These are phyloP conservation scores for Ephialtes manifestator DNA, from an alignment of 2,888 invertebrate species.

Conservation along the genomic window DNA sequence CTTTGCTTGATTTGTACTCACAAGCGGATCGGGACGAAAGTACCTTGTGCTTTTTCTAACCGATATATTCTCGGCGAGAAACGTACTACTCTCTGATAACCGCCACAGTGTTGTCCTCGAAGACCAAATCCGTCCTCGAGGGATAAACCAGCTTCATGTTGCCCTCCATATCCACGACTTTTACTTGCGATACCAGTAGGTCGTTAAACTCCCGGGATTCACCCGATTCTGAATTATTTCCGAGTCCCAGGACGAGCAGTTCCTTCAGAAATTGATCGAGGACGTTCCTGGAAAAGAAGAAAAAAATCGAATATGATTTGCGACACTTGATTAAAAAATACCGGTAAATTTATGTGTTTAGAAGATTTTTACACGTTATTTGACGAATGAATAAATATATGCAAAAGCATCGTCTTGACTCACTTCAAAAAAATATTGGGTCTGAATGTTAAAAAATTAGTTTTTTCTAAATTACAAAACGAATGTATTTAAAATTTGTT, in stretches of 20 bases:
- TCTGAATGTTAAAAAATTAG: no score
- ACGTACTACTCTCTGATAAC: conserved; percentile 76
- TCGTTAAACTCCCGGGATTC: conserved; percentile 79
- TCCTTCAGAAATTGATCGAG: conserved; percentile 90
- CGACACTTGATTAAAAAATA: neutral
- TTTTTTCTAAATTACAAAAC: no score
- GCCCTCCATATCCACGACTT: conserved; percentile 90
- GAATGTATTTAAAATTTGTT: no score
- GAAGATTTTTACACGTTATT: neutral
- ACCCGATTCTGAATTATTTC: conserved; percentile 79
- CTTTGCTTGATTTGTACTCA: conserved; percentile 52
- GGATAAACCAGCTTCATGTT: conserved; percentile 93
- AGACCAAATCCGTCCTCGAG: conserved; percentile 90
- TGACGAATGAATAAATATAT: neutral
- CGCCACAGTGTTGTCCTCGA: conserved; percentile 84
- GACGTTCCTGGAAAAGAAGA: conserved; percentile 86
- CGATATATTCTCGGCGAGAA: conserved; percentile 15
- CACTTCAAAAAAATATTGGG: neutral
- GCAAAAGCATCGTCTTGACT: neutral
- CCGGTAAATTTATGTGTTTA: neutral
- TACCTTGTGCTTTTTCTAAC: conserved; percentile 1
- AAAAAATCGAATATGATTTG: neutral
- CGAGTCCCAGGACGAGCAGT: conserved; percentile 88
- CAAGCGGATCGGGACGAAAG: conserved; percentile 18
- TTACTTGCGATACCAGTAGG: conserved; percentile 89